Conservation (phyloP, 1,140 invertebrate genomes). For the Plodia interpunctella region DNA sequence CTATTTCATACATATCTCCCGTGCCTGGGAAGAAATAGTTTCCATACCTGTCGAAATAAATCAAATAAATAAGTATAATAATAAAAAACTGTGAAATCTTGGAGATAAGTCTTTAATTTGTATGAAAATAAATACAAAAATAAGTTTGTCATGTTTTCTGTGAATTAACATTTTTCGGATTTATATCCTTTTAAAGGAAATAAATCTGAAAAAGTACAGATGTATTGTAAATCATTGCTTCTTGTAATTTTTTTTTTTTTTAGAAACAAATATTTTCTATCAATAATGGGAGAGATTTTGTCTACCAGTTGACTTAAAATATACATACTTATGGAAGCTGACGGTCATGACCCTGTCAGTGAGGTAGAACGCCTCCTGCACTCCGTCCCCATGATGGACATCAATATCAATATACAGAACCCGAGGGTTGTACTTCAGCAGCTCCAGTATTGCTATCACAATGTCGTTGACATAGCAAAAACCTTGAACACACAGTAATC, state of each 20-base stretch:
- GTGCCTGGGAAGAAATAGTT: conserved; percentile 99
- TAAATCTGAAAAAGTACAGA: no score
- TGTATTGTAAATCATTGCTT: no score
- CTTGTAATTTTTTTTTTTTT: no score
- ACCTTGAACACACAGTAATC: conserved; percentile 70
- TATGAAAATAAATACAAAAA: no score
- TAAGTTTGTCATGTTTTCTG: no score
- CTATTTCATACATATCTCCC: conserved; percentile 98
- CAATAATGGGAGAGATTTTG: no score
- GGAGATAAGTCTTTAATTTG: no score
- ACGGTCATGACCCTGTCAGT: conserved; percentile 99
- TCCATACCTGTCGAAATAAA: conserved; percentile 81
- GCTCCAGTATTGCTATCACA: conserved; percentile 97
- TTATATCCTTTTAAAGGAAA: no score
- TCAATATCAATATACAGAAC: conserved; percentile 99
- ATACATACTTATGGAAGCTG: conserved; percentile 92
- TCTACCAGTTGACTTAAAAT: not conserved
- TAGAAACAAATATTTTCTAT: no score
- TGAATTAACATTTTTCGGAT: no score
- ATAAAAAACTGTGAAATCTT: no score
- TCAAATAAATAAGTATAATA: not conserved
- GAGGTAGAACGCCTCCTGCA: conserved; percentile 99
- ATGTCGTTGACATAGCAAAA: conserved; percentile 99
- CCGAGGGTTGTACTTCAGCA: conserved; percentile 95
- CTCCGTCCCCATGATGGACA: conserved; percentile 99